Evolutionary conservation across 2,888 invertebrate genomes (phyloP).

Genomic region (Athripsodes cinereus): DNA sequence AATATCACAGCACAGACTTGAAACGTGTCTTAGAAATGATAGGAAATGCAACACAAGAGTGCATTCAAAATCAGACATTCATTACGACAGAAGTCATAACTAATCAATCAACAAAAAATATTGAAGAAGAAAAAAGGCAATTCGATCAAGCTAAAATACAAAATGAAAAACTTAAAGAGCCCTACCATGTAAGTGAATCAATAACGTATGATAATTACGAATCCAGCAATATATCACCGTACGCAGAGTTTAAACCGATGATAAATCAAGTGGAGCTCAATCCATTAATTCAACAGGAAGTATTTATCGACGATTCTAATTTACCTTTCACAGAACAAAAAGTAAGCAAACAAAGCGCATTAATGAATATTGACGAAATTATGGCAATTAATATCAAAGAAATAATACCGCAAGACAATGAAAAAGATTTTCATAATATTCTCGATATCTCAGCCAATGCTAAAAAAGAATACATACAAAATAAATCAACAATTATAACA

Average conservation of each 20-base stretch:
- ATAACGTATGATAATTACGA: constrained; percentile 1
- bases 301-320: constrained; percentile 27
- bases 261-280: constrained; percentile 27
- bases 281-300: constrained; percentile 32
- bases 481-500: constrained; percentile 16
- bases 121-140: not conserved
- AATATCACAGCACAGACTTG: constrained; percentile 18
- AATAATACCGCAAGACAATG: constrained; percentile 17
- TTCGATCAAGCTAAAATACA: constrained; percentile 11
- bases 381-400: constrained; percentile 36
- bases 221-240: not conserved
- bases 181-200: not conserved
- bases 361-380: constrained; percentile 31
- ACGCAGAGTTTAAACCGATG: not conserved
- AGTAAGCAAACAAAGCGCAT: constrained; percentile 29
- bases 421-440: constrained; percentile 13
- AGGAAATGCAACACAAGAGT: constrained; percentile 29
- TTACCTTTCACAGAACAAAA: constrained; percentile 21
- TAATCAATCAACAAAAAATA: constrained; percentile 13
- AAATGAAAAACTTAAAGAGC: constrained; percentile 7
- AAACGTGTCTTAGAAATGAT: constrained; percentile 12
- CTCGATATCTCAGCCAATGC: constrained; percentile 7
- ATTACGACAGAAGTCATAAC: constrained; percentile 13
- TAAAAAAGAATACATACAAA: constrained; percentile 19
- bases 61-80: constrained; percentile 11